These are phyloP conservation scores for Cataglyphis cursor DNA, from an alignment of 2,888 invertebrate genomes.

Conservation along the genomic window DNA sequence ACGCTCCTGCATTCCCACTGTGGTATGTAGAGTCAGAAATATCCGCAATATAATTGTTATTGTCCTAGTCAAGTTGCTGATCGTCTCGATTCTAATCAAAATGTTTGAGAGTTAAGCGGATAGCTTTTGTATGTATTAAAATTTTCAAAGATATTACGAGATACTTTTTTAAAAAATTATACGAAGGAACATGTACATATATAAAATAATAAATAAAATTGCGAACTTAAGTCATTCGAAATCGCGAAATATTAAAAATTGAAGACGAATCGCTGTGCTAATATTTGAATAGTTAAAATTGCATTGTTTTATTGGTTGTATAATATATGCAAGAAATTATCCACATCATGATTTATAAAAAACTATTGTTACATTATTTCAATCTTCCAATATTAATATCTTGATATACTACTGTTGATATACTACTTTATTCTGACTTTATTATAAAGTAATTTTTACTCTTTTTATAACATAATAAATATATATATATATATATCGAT, in stretches of 20 bases:
- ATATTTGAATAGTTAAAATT: background rate
- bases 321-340: background rate
- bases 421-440: background rate
- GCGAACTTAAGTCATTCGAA: background rate
- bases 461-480: background rate
- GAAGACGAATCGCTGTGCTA: background rate
- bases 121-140: background rate
- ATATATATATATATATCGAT: background rate
- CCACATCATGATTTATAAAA: background rate
- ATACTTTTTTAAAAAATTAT: background rate
- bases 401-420: background rate
- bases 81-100: background rate
- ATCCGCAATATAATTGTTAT: background rate
- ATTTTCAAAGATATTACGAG: background rate
- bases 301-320: background rate
- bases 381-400: background rate
- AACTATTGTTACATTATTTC: background rate
- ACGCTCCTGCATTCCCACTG: conserved; percentile 90
- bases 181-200: no score
- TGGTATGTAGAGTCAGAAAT: conserved; percentile 87
- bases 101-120: background rate
- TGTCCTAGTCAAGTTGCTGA: background rate
- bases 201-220: background rate
- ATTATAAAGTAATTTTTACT: background rate
- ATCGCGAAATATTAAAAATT: background rate